Conservation (phyloP, 37 sponge, comb jelly and placozoan species). For the Geodia barretti region DNA sequence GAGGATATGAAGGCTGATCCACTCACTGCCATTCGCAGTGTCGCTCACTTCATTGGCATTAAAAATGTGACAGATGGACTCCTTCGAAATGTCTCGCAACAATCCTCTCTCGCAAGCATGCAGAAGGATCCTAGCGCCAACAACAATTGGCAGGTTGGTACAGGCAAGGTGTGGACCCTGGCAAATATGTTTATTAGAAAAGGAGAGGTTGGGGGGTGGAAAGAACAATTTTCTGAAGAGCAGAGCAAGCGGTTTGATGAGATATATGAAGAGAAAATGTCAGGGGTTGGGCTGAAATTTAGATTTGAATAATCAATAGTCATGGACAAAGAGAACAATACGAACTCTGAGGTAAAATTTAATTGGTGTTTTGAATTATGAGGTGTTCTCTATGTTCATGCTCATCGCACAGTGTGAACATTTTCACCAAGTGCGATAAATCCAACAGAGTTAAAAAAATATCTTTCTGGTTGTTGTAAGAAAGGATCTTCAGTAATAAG, state of each 20-base stretch:
- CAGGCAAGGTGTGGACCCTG: background rate
- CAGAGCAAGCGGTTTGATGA: slow-evolving; percentile 35
- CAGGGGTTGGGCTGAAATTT: slow-evolving; percentile 12
- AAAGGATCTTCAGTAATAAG: no score
- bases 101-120: slow-evolving; percentile 48
- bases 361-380: no score
- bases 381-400: no score
- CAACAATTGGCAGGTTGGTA: background rate
- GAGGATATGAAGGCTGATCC: slow-evolving; percentile 67
- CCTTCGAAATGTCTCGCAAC: slow-evolving; percentile 15
- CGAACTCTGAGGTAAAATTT: no score
- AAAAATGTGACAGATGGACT: slow-evolving; percentile 13
- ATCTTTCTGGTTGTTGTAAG: no score
- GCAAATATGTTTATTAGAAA: slow-evolving; percentile 35
- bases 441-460: no score
- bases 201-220: slow-evolving; percentile 67
- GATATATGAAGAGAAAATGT: slow-evolving; percentile 27
- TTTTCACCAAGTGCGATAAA: no score
- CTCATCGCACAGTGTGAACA: no score
- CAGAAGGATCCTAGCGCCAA: slow-evolving; percentile 33
- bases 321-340: no score
- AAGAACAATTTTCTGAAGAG: slow-evolving; percentile 40
- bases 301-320: slow-evolving; percentile 20
- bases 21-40: background rate
- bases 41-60: slow-evolving; percentile 46